phyloP scores from a whole-genome alignment of 2,113 vertebrate species.

The Leptodactylus fuscus region DNA sequence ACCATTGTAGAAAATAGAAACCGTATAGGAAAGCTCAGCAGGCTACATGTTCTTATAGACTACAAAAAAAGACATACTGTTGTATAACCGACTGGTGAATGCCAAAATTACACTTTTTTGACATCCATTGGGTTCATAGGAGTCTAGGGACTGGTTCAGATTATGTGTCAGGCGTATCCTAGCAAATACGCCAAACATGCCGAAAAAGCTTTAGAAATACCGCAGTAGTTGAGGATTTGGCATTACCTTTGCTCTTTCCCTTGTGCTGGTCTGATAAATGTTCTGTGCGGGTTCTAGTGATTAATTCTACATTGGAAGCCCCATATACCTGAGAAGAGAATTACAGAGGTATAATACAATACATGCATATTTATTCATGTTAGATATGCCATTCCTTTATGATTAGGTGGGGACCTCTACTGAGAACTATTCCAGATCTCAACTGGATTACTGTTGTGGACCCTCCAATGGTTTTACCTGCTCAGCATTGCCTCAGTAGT shows the following conservation, averaged over 20 bases:
- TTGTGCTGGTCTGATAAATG: conserved; percentile 97
- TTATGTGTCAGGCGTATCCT: not conserved
- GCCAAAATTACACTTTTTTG: not conserved
- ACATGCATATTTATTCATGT: no score
- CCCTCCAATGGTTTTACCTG: no score
- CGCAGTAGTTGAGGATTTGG: not conserved
- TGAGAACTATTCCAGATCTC: no score
- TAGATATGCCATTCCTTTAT: no score
- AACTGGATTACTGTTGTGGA: no score
- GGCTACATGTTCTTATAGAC: no score
- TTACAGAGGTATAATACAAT: not conserved
- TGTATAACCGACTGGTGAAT: no score
- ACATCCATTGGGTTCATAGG: not conserved
- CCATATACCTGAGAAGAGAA: conserved; percentile 84
- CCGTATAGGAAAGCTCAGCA: no score
- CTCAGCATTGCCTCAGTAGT: no score
- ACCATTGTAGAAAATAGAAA: no score
- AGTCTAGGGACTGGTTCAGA: not conserved
- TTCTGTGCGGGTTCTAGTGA: conserved; percentile 94
- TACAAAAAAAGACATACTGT: no score
- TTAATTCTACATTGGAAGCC: conserved; percentile 95
- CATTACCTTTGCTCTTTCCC: conserved; percentile 89
- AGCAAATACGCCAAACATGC: not conserved
- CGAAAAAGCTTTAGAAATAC: not conserved
- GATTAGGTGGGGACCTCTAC: no score